Percentiles rank a stretch among this genome's conserved stretches.
phyloP scores from a whole-genome alignment of 2,113 vertebrate species.

The Muntiacus reevesi region DNA sequence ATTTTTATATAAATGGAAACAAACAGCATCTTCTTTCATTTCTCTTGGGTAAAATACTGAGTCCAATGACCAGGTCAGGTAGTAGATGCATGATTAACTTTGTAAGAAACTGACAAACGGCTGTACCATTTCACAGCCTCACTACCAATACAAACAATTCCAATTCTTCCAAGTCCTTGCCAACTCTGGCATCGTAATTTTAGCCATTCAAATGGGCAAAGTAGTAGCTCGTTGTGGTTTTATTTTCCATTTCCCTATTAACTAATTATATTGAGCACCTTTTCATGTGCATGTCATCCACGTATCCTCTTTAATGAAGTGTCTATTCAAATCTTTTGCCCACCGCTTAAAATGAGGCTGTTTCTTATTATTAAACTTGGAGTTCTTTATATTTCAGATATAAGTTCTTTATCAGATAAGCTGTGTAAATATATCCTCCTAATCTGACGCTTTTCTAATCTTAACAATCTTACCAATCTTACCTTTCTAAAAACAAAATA shows the following conservation, averaged over 20 bases:
- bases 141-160: background rate
- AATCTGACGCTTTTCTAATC: background rate
- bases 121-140: background rate
- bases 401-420: background rate
- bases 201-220: background rate
- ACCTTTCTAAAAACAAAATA: background rate
- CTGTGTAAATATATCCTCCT: background rate
- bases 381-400: constrained; percentile 1
- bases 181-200: background rate
- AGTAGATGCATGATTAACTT: background rate
- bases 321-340: background rate
- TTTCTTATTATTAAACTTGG: constrained; percentile 1
- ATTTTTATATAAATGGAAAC: background rate
- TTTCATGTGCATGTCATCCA: background rate
- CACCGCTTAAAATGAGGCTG: background rate
- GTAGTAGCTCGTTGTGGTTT: background rate
- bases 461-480: background rate
- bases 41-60: background rate
- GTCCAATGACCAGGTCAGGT: background rate
- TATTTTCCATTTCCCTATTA: background rate
- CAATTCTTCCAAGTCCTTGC: background rate
- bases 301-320: background rate
- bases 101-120: background rate
- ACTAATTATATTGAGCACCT: background rate
- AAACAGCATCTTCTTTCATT: background rate